Conservation (phyloP, 2,797 vertebrate genomes). For the Alectoris magna region DNA sequence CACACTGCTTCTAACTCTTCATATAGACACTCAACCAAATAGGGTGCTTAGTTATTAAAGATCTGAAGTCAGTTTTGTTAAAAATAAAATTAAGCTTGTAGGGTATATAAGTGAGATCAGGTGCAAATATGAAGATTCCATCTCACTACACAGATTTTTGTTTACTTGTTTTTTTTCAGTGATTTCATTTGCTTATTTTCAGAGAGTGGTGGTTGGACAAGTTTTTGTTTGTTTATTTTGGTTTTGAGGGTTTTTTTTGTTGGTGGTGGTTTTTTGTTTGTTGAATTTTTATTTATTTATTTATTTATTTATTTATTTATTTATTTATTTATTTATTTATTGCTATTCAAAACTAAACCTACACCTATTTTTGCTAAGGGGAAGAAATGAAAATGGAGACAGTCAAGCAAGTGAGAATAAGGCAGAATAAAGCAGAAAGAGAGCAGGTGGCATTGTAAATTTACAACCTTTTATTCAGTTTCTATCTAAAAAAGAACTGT, state of each 20-base stretch:
- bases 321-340: neutral
- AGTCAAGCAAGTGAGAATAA: neutral
- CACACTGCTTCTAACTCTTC: neutral
- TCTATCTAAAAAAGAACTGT: conserved; percentile 29
- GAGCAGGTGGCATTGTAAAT: neutral
- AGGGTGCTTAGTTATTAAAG: neutral
- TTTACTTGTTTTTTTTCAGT: neutral
- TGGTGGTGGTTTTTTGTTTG: neutral
- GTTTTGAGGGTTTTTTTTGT: neutral
- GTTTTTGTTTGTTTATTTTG: neutral
- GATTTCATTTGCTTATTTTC: neutral
- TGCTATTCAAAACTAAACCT: neutral
- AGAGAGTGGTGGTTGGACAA: neutral
- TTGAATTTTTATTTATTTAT: neutral
- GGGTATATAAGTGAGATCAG: neutral
- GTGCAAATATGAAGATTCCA: neutral
- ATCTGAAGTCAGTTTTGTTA: neutral
- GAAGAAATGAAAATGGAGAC: neutral
- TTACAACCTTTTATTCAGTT: conserved; percentile 45
- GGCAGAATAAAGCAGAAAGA: neutral
- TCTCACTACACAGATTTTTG: neutral
- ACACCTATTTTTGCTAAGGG: neutral
- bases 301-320: neutral
- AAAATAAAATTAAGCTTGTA: neutral
- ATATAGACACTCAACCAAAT: neutral